A percentile compares a stretch with the other conserved stretches of the same genome.
These are phyloP conservation scores for Lagria hirta DNA, from an alignment of 2,888 invertebrate genomes.

Conservation along the genomic window DNA sequence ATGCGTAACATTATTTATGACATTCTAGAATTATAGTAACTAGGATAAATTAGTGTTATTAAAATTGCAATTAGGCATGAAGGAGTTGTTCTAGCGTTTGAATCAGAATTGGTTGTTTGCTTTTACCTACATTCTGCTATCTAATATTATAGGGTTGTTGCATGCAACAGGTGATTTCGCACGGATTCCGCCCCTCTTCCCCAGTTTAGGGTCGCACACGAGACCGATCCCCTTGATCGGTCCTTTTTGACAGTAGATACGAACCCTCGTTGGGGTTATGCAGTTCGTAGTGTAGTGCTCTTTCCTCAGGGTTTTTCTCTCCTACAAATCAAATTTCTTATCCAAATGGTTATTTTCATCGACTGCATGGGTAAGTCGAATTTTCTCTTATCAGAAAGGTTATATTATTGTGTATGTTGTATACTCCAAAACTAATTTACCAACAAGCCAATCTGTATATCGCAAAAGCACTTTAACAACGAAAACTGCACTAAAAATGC, in stretches of 20 bases:
- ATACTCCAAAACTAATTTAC: not conserved
- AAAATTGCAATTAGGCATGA: too few relatives aligned
- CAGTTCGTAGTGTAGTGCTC: constrained; percentile 12
- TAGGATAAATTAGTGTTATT: too few relatives aligned
- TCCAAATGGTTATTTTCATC: constrained; percentile 13
- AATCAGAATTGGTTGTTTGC: constrained; percentile 21
- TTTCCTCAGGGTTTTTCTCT: constrained; percentile 1
- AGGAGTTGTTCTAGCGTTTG: too few relatives aligned
- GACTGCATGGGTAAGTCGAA: constrained; percentile 15
- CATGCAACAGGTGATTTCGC: constrained; percentile 29
- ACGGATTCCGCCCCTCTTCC: constrained; percentile 22
- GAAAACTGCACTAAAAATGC: too few relatives aligned
- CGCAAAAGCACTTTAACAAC: too few relatives aligned
- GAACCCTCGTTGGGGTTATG: constrained; percentile 13
- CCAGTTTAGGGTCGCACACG: constrained; percentile 21
- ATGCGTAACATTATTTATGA: too few relatives aligned
- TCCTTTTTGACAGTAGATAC: constrained; percentile 22
- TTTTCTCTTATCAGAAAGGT: not conserved
- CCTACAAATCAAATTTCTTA: not conserved
- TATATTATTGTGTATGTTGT: constrained; percentile 1
- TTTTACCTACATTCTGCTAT: constrained; percentile 9
- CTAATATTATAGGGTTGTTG: constrained; percentile 15
- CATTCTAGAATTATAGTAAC: too few relatives aligned
- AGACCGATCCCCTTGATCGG: constrained; percentile 24
- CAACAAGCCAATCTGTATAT: not conserved